Conservation (phyloP, 2,113 vertebrate genomes). For the Nicator chloris region DNA sequence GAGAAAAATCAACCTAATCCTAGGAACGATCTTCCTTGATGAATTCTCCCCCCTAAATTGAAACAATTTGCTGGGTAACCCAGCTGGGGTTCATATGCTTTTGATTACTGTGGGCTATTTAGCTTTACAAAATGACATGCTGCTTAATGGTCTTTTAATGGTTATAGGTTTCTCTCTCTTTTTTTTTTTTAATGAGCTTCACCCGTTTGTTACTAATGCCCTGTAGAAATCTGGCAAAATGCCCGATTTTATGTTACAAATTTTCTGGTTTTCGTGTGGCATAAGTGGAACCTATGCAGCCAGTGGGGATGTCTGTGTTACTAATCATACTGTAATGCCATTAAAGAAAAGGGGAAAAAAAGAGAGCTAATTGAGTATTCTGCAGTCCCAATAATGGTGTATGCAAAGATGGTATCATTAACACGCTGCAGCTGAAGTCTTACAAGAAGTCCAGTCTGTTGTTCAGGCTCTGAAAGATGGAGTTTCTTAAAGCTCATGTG, state of each 20-base stretch:
- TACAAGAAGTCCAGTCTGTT: not conserved
- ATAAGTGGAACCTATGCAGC: slow-evolving; percentile 78
- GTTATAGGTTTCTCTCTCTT: slow-evolving; percentile 96
- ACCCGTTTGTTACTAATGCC: slow-evolving; percentile 99
- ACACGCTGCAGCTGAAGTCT: slow-evolving; percentile 49
- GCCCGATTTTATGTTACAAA: slow-evolving; percentile 87
- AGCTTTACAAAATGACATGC: slow-evolving; percentile 99
- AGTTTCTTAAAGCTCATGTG: not conserved
- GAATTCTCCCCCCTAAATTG: slow-evolving; percentile 92
- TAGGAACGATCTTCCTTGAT: slow-evolving; percentile 94
- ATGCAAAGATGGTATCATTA: slow-evolving; percentile 21
- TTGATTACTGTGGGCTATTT: slow-evolving; percentile 99
- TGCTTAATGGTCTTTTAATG: slow-evolving; percentile 99
- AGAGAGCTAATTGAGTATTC: slow-evolving; percentile 49
- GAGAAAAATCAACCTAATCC: slow-evolving; percentile 87
- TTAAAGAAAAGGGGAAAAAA: slow-evolving; percentile 28
- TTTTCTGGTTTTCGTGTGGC: slow-evolving; percentile 80
- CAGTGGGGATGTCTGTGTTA: slow-evolving; percentile 65
- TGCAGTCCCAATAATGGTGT: slow-evolving; percentile 6
- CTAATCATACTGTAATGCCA: slow-evolving; percentile 56
- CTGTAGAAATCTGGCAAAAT: slow-evolving; percentile 91
- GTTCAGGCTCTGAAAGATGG: not conserved
- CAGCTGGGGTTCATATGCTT: slow-evolving; percentile 99
- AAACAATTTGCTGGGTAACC: slow-evolving; percentile 96
- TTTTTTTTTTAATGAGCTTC: slow-evolving; percentile 91